A percentile compares a stretch with the other conserved stretches of the same genome.
Conservation (phyloP, 2,113 vertebrate species). For the Apistogramma diplotaenia region DNA sequence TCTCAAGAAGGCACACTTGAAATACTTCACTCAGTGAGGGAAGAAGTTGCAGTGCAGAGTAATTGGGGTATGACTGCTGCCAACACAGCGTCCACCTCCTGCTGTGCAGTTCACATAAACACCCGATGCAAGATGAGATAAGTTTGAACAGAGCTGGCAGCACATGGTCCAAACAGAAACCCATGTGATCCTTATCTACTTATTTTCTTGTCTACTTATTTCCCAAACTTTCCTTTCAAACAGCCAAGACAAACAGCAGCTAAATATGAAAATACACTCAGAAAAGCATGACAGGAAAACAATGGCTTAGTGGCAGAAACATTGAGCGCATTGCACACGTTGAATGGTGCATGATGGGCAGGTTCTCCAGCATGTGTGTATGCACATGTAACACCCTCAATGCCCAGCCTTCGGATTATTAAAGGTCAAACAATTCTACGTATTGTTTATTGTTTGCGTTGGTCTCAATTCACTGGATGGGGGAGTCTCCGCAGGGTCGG, state of each 20-base stretch:
- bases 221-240: slow-evolving; percentile 23
- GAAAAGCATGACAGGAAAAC: slow-evolving; percentile 14
- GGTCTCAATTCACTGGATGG: slow-evolving; percentile 36
- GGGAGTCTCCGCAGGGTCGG: background rate
- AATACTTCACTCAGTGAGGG: slow-evolving; percentile 9
- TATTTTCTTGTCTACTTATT: slow-evolving; percentile 20
- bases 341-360: background rate
- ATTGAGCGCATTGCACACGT: background rate
- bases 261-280: slow-evolving; percentile 31
- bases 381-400: background rate
- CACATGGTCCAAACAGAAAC: slow-evolving; percentile 35
- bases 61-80: slow-evolving; percentile 33
- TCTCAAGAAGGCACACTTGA: background rate
- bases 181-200: slow-evolving; percentile 25
- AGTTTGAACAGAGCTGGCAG: slow-evolving; percentile 22
- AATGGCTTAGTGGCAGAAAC: background rate
- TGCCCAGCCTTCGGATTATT: background rate
- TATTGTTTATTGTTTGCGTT: background rate
- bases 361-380: background rate
- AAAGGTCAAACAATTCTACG: slow-evolving; percentile 13
- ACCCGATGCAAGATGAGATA: background rate
- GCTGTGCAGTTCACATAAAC: slow-evolving; percentile 6
- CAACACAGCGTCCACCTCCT: background rate
- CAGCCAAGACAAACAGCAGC: slow-evolving; percentile 53
- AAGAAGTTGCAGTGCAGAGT: background rate